Conservation (phyloP, 1,140 invertebrate species). For the Aculops lycopersici region DNA sequence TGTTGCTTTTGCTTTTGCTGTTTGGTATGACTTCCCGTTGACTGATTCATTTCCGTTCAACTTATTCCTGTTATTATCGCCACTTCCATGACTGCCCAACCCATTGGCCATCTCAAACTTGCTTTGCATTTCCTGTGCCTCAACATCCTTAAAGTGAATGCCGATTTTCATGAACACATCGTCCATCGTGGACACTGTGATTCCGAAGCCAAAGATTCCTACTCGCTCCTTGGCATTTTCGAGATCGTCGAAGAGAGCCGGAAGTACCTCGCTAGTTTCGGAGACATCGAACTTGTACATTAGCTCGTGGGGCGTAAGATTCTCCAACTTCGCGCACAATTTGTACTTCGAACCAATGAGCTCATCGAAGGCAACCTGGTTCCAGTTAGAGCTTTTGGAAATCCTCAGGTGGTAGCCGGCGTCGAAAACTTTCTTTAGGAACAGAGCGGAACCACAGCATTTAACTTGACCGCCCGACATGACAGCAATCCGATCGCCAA, state of each 20-base stretch:
- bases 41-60: neutral
- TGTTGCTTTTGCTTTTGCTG: no score
- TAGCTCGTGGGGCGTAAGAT: slow-evolving; percentile 17
- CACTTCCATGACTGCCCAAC: neutral
- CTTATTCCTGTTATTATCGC: no score
- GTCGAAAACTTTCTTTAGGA: slow-evolving; percentile 27
- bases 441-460: slow-evolving; percentile 49
- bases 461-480: slow-evolving; percentile 42
- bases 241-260: slow-evolving; percentile 27
- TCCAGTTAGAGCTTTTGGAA: slow-evolving; percentile 6
- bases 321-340: slow-evolving; percentile 6
- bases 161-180: slow-evolving; percentile 43
- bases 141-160: neutral
- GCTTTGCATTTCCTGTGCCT: neutral
- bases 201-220: slow-evolving; percentile 35
- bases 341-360: slow-evolving; percentile 5
- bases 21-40: neutral
- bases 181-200: slow-evolving; percentile 46
- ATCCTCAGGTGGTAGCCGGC: slow-evolving; percentile 12
- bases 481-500: slow-evolving; percentile 67
- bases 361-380: neutral
- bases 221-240: slow-evolving; percentile 25
- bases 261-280: slow-evolving; percentile 18
- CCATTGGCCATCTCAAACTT: neutral
- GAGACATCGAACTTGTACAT: slow-evolving; percentile 19